Evolutionary conservation across 2,113 vertebrate genomes (phyloP), one percentile per base, ranked within the genome.

Genomic region (Numenius arquata): DNA sequence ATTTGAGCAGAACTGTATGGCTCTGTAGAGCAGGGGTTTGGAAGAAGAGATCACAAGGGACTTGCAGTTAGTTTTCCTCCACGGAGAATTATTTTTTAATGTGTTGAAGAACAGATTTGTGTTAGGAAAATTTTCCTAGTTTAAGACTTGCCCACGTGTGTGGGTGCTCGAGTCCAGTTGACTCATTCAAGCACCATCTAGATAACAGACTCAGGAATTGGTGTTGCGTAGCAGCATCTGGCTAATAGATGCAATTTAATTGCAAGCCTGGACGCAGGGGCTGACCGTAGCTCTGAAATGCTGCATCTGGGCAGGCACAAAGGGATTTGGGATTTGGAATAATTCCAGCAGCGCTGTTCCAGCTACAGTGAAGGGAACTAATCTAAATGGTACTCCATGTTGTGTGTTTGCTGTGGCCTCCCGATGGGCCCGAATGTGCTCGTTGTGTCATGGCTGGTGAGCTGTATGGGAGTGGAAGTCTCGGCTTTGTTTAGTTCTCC

Each of bases 361-460:
- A 50, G 36, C 8, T 48, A 48, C 0, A 0, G 36, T 25, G 36
- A 71, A n/a, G 25, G 71, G 16, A 56, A 26, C 34, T 12, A 11
- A 47, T 41, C 4, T 30, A 32, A 8, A 55, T 27, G 18, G 18
- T 9, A 6, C n/a, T 36, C 26, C 12, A 9, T 36, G 40, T 48
- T 80, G 20, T 81, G 21, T 25, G 22, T 62, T 62, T 32, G 15
- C 14, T 34, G 36, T 13, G 36, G 41, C 62, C 18, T 75, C 26
- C 18, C 0, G 0, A 5, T 5, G 17, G 25, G n/a, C 48, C 40
- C 27, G 30, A 62, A 68, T 0, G 0, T 16, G 29, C 19, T 34
- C 45, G 20, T 21, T 36, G 4, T 2, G 9, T 38, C 34, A 48
- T 25, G 41, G 48, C 12, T 71, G 84, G 15, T 56, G 41, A 76